phyloP scores from a whole-genome alignment of 2,113 vertebrate species.

The Hypanus sabinus region DNA sequence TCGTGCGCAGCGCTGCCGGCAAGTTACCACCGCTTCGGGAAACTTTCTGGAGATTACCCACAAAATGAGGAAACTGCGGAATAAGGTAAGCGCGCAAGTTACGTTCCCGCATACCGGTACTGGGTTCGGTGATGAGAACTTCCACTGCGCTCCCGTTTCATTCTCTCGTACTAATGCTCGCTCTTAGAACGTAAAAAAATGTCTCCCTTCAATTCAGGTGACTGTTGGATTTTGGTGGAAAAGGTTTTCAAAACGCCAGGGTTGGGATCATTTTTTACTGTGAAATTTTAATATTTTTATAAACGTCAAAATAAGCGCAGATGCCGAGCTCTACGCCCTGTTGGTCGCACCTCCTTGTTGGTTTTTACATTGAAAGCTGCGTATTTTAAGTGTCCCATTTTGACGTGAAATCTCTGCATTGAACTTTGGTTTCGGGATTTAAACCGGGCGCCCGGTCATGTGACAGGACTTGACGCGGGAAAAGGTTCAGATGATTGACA shows the following conservation, averaged over 20 bases:
- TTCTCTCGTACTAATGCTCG: neutral
- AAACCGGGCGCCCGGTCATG: neutral
- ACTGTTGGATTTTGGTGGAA: neutral
- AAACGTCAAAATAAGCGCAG: neutral
- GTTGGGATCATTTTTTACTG: neutral
- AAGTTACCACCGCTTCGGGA: neutral
- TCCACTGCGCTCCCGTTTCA: neutral
- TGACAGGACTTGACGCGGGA: neutral
- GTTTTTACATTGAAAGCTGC: neutral
- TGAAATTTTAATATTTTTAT: neutral
- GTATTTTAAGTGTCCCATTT: neutral
- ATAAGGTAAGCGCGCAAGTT: neutral
- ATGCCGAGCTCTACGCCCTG: neutral
- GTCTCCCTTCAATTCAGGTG: no score
- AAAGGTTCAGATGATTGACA: neutral
- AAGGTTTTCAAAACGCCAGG: neutral
- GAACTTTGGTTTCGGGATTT: neutral
- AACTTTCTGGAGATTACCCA: neutral
- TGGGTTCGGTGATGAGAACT: neutral
- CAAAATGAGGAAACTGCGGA: neutral
- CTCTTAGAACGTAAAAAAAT: neutral
- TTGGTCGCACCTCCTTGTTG: neutral
- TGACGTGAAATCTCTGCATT: neutral
- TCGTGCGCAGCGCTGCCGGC: neutral
- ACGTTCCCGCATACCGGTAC: neutral